These are phyloP conservation scores for Dyspetes luteomarginatus DNA, from an alignment of 2,888 invertebrate genomes.

Conservation along the genomic window DNA sequence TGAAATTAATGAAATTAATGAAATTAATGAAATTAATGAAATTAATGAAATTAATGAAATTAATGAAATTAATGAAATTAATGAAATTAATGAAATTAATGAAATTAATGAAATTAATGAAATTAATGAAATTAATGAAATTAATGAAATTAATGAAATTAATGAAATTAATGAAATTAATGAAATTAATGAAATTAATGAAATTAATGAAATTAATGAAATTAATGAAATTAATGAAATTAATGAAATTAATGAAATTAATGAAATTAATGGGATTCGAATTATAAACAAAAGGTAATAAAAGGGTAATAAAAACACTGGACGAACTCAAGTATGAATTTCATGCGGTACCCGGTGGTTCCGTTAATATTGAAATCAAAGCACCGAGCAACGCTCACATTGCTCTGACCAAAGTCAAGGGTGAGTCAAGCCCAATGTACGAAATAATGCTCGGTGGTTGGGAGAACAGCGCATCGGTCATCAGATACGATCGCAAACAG, in stretches of 20 bases:
- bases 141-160: no score
- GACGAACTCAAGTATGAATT: constrained; percentile 87
- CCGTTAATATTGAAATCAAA: constrained; percentile 85
- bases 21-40: no score
- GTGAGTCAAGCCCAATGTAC: constrained; percentile 87
- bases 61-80: no score
- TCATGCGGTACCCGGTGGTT: constrained; percentile 85
- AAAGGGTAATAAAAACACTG: constrained; percentile 85
- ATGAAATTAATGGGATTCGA: neutral
- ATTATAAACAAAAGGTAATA: constrained; percentile 83
- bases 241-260: constrained; percentile 8
- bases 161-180: no score
- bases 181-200: no score
- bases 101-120: no score
- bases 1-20: no score
- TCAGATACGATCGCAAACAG: constrained; percentile 86
- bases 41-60: no score
- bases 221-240: no score
- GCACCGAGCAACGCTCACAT: constrained; percentile 88
- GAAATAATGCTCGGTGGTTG: constrained; percentile 89
- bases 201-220: no score
- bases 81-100: no score
- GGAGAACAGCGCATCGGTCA: constrained; percentile 87
- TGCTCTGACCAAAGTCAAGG: constrained; percentile 85
- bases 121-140: no score